Evolutionary conservation across 2,797 vertebrate species (phyloP).

Genomic region (Melopsittacus undulatus): DNA sequence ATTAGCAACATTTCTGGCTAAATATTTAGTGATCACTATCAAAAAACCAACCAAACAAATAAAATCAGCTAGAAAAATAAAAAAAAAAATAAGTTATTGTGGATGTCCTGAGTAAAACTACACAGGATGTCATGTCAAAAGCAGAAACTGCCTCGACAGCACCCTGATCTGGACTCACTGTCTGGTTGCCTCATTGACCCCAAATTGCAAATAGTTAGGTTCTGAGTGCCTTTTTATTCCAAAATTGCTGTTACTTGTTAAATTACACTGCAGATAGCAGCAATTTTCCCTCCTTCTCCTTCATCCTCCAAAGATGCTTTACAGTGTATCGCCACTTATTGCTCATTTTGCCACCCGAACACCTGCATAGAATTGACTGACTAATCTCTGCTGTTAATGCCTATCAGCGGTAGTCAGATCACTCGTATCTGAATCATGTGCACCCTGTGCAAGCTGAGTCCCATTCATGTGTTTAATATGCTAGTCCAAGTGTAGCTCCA

Average conservation of each 20-base stretch:
- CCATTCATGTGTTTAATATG: conserved; percentile 13
- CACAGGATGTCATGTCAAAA: rapidly evolving
- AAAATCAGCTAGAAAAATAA: background rate
- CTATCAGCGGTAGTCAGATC: background rate
- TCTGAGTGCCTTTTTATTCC: background rate
- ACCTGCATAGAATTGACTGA: background rate
- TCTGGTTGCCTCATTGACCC: background rate
- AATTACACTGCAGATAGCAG: conserved; percentile 14
- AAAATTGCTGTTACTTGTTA: background rate
- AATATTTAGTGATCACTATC: background rate
- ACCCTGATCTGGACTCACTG: background rate
- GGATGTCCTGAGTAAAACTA: background rate
- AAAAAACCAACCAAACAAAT: background rate
- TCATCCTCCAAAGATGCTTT: background rate
- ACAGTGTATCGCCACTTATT: background rate
- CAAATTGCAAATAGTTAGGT: background rate
- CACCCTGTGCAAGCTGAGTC: background rate
- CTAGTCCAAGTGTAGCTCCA: background rate
- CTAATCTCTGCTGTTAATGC: conserved; percentile 52
- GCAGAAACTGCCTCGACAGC: background rate
- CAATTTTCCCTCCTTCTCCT: conserved; percentile 32
- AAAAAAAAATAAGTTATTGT: background rate
- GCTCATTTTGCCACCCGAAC: conserved; percentile 4
- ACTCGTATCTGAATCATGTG: conserved; percentile 11
- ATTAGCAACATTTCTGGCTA: background rate